phyloP scores from a whole-genome alignment of 2,888 invertebrate genomes.

The Altica lythri region DNA sequence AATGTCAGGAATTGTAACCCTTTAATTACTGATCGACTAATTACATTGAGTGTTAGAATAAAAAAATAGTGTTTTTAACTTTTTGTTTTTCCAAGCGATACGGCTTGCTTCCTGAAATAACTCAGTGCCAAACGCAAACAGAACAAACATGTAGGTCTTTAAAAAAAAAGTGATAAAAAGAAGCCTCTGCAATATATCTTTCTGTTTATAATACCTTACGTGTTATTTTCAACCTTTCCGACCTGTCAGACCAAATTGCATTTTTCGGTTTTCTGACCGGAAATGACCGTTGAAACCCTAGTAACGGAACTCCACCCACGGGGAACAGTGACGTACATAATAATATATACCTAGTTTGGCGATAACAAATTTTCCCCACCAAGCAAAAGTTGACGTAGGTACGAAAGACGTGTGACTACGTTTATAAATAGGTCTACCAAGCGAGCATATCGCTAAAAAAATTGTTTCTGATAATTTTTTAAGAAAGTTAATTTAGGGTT shows the following conservation, averaged over 20 bases:
- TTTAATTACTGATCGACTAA: no score
- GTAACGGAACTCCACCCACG: constrained; percentile 20
- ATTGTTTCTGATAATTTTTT: no score
- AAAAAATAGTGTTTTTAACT: background rate
- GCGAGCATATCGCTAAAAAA: no score
- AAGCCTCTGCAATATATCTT: constrained; percentile 36
- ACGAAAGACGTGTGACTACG: no score
- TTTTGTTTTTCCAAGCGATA: no score
- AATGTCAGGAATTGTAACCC: no score
- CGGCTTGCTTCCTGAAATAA: constrained; percentile 11
- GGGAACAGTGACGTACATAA: constrained; percentile 14
- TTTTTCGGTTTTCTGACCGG: constrained; percentile 51
- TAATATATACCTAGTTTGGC: constrained; percentile 2
- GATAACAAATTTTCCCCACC: constrained; percentile 2
- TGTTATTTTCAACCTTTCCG: constrained; percentile 44
- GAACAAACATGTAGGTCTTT: constrained; percentile 15
- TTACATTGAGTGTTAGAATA: background rate
- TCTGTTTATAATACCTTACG: constrained; percentile 37
- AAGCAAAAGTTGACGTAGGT: background rate
- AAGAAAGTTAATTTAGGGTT: no score
- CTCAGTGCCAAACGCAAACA: constrained; percentile 5
- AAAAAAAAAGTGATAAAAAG: constrained; percentile 36
- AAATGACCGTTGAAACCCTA: constrained; percentile 50
- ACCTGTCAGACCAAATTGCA: constrained; percentile 46
- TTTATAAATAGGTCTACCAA: no score